Evolutionary conservation across 2,113 vertebrate species (phyloP).

Genomic region (Hiodon alosoides): DNA sequence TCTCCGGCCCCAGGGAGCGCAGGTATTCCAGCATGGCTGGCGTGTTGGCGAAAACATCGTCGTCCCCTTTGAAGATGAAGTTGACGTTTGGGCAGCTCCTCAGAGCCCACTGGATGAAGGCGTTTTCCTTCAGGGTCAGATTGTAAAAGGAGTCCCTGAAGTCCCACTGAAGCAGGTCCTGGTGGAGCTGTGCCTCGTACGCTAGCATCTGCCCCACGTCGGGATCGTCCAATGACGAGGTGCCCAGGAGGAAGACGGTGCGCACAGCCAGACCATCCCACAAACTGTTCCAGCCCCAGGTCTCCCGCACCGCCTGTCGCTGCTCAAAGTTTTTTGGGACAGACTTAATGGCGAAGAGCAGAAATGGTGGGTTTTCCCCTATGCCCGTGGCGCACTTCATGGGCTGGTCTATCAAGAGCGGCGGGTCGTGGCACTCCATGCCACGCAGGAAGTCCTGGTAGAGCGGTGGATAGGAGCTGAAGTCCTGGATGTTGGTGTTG

Average conservation of each 20-base stretch:
- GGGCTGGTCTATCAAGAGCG: conserved; percentile 56
- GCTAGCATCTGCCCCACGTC: conserved; percentile 47
- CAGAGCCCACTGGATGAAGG: conserved; percentile 59
- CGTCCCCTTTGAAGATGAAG: conserved; percentile 71
- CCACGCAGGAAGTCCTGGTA: conserved; percentile 53
- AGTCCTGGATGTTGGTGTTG: conserved; percentile 53
- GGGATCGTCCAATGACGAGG: conserved; percentile 40
- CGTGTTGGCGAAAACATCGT: conserved; percentile 76
- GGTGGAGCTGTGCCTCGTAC: conserved; percentile 50
- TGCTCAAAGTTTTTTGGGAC: conserved; percentile 50
- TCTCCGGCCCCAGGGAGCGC: conserved; percentile 38
- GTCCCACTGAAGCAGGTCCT: conserved; percentile 68
- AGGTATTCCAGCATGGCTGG: conserved; percentile 56
- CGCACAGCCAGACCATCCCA: conserved; percentile 41
- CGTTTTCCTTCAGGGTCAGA: conserved; percentile 62
- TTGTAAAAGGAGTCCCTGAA: conserved; percentile 65
- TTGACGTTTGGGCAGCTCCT: conserved; percentile 42
- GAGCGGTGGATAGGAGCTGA: conserved; percentile 43
- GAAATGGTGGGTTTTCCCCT: conserved; percentile 16
- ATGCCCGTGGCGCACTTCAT: conserved; percentile 45
- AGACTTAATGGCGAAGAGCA: conserved; percentile 68
- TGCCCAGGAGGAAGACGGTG: conserved; percentile 62
- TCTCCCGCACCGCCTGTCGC: conserved; percentile 60
- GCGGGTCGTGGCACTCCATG: conserved; percentile 57
- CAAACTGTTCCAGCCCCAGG: conserved; percentile 56